Evolutionary conservation across 2,113 vertebrate species (phyloP), one percentile per base, ranked within the genome.

Genomic region (Lates calcarifer): DNA sequence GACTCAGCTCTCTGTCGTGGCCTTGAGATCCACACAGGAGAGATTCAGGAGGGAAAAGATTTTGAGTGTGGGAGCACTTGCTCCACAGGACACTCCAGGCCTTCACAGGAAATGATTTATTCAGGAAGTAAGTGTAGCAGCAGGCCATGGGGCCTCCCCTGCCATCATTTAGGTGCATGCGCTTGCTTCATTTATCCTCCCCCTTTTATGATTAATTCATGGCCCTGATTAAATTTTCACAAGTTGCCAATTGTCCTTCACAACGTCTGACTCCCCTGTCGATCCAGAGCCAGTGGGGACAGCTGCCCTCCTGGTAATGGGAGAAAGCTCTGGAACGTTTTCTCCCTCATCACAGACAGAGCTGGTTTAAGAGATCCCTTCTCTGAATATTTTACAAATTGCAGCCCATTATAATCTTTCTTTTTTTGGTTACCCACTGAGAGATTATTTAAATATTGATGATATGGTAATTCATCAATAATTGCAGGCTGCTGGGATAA

Each of bases 171-270:
- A 85, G 84, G 80, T 84, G 84, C 75, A 79, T 37, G 81, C 6
- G 41, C 28, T 77, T 39, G 68, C 87, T 89, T 90, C 85, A 93
- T 94, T 91, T 87, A 92, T 82, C 77, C 88, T 87, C 84, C 72
- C 69, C 39, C 57, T 73, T 85, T 93, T 92, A 93, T 93, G 93
- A 94, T 93, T 95, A 92, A 94, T 94, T 94, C 89, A 94, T 94
- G 84, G 87, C 65, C 81, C 64, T 88, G 78, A 94, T 94, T 91
- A 94, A 92, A 93, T 82, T 93, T 94, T 94, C 87, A 94, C 86
- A 74, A 88, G 83, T 87, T 92, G 90, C 91, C 91, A 92, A 93
- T 91, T 93, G 90, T 94, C 91, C 91, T 93, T 90, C 83, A 90
- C 86, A 83, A 91, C 43, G 87, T 79, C 83, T 85, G 80, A 89